Conservation (phyloP, 1,140 invertebrate species). For the Neoseiulus cucumeris region DNA sequence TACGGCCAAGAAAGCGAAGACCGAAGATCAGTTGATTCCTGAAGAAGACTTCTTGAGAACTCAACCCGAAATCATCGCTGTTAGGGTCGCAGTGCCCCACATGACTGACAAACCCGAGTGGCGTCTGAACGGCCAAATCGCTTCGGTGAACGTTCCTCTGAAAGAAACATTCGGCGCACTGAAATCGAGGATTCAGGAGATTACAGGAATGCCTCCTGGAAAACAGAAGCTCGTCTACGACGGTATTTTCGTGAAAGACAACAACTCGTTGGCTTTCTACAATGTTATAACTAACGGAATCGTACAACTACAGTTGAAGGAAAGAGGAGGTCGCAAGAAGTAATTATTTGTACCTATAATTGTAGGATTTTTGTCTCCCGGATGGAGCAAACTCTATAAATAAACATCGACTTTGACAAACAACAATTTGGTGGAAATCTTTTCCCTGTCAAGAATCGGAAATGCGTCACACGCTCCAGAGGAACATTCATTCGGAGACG, state of each 20-base stretch:
- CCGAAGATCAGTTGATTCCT: slow-evolving; percentile 75
- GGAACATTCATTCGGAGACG: no score
- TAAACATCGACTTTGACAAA: no score
- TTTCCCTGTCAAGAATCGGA: no score
- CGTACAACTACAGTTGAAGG: slow-evolving; percentile 81
- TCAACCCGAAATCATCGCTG: slow-evolving; percentile 45
- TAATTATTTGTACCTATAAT: slow-evolving; percentile 32
- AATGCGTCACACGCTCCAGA: no score
- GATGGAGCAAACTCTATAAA: not conserved
- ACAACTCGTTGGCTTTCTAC: slow-evolving; percentile 81
- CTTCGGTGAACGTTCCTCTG: slow-evolving; percentile 55
- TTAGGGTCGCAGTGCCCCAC: slow-evolving; percentile 54
- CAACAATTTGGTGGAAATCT: no score
- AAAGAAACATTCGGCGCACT: slow-evolving; percentile 49
- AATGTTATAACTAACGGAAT: slow-evolving; percentile 62
- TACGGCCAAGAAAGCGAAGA: slow-evolving; percentile 60
- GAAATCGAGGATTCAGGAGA: slow-evolving; percentile 71
- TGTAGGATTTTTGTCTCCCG: not conserved
- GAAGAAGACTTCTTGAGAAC: slow-evolving; percentile 58
- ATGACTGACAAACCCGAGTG: slow-evolving; percentile 78
- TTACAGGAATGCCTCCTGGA: slow-evolving; percentile 75
- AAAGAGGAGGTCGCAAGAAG: slow-evolving; percentile 92
- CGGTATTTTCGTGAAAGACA: slow-evolving; percentile 96
- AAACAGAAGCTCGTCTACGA: slow-evolving; percentile 90
- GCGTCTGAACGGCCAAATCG: slow-evolving; percentile 78